These are phyloP conservation scores for Aldabrachelys gigantea DNA, from an alignment of 2,113 vertebrate species.

Conservation along the genomic window DNA sequence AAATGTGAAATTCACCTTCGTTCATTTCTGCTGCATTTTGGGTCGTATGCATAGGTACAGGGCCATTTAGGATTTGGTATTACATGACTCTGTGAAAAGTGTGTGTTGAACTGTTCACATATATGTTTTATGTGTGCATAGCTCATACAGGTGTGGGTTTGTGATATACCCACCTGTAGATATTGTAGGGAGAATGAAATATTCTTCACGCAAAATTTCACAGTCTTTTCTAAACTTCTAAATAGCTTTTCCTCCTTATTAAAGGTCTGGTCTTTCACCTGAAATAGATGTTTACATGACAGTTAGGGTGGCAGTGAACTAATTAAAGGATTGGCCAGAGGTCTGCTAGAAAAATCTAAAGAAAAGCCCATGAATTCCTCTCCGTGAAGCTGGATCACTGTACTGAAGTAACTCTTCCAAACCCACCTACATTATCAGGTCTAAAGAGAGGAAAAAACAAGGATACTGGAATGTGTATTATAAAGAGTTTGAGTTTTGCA, in stretches of 20 bases:
- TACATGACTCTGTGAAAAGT: background rate
- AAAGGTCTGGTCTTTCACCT: conserved; percentile 95
- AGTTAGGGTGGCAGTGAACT: conserved; percentile 6
- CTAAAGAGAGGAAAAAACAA: background rate
- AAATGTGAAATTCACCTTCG: background rate
- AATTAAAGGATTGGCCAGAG: background rate
- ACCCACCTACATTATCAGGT: background rate
- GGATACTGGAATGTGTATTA: background rate
- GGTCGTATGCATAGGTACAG: background rate
- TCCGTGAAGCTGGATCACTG: conserved; percentile 2
- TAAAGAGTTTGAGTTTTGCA: background rate
- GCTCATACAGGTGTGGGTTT: background rate
- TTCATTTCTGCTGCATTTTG: background rate
- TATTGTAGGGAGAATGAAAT: conserved; percentile 84
- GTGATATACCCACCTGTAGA: conserved; percentile 81
- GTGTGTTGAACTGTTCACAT: background rate
- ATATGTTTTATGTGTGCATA: background rate
- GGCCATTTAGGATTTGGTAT: background rate
- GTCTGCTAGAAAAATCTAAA: background rate
- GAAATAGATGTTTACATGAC: conserved; percentile 41
- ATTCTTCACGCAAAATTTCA: conserved; percentile 88
- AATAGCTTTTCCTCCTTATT: conserved; percentile 93
- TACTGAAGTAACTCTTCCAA: background rate
- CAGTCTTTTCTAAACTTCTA: conserved; percentile 91
- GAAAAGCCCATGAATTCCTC: background rate